Evolutionary conservation across 2,797 vertebrate species (phyloP).

Genomic region (Coendou prehensilis): DNA sequence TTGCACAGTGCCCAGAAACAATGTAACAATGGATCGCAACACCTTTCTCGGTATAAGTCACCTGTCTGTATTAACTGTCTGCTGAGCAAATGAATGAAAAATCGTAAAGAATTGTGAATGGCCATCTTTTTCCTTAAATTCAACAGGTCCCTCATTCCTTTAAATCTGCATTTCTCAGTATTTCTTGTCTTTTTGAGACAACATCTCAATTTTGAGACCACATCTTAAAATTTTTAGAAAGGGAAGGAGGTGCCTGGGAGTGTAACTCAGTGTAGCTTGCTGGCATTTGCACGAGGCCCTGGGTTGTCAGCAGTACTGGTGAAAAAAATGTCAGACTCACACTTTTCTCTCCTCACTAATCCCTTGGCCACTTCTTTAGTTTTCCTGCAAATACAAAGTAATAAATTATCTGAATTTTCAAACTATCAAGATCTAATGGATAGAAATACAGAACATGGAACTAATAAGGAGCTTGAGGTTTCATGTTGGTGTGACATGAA

Average conservation of each 20-base stretch:
- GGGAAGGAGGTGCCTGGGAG: background rate
- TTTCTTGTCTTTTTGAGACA: background rate
- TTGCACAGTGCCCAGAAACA: background rate
- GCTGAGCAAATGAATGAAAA: background rate
- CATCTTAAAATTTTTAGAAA: background rate
- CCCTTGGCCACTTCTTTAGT: background rate
- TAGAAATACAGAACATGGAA: background rate
- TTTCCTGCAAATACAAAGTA: conserved; percentile 53
- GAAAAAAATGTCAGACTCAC: background rate
- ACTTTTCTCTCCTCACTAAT: background rate
- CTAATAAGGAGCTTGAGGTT: background rate
- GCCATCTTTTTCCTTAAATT: background rate
- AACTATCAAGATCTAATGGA: background rate
- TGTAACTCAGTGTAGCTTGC: background rate
- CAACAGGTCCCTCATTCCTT: background rate
- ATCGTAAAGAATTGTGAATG: background rate
- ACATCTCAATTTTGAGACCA: too few species aligned
- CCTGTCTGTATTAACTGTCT: background rate
- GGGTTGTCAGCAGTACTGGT: background rate
- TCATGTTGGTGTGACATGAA: background rate
- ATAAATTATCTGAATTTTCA: background rate
- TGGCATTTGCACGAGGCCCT: background rate
- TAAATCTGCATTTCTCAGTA: background rate
- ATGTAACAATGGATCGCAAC: background rate
- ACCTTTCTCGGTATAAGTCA: background rate